These are phyloP conservation scores for Xyrichtys novacula DNA, from an alignment of 2,797 vertebrate species.

Conservation along the genomic window DNA sequence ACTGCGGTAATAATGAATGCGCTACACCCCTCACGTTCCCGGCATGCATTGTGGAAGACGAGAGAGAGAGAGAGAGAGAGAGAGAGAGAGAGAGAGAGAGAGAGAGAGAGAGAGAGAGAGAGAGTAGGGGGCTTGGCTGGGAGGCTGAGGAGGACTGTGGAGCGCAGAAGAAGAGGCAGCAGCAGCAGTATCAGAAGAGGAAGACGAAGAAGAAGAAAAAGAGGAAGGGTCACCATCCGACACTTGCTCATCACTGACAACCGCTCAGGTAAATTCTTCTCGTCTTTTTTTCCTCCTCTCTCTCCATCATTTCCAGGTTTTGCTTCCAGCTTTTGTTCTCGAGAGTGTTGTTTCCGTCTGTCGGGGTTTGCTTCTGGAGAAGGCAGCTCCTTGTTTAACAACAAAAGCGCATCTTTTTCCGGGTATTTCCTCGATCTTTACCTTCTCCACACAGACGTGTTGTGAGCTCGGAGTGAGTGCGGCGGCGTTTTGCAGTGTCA, in stretches of 20 bases:
- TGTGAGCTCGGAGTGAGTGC: neutral
- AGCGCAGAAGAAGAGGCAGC: slow-evolving; percentile 62
- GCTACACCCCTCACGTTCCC: slow-evolving; percentile 74
- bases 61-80: slow-evolving; percentile 34
- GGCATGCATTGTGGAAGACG: slow-evolving; percentile 79
- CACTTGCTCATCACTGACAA: slow-evolving; percentile 32
- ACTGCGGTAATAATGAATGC: slow-evolving; percentile 66
- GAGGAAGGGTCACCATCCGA: slow-evolving; percentile 19
- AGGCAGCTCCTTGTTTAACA: slow-evolving; percentile 5
- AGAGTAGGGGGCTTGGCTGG: slow-evolving; percentile 43
- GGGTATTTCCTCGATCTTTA: neutral
- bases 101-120: slow-evolving; percentile 13
- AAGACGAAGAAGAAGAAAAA: slow-evolving; percentile 20
- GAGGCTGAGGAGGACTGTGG: slow-evolving; percentile 72
- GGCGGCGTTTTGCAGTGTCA: slow-evolving; percentile 9
- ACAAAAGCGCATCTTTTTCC: slow-evolving; percentile 9
- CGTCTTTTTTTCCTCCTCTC: neutral
- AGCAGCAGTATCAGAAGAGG: slow-evolving; percentile 19
- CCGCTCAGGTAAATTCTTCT: slow-evolving; percentile 71
- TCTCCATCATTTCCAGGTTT: neutral
- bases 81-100: slow-evolving; percentile 32
- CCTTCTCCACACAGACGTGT: neutral
- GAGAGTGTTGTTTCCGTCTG: slow-evolving; percentile 13
- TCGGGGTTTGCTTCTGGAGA: slow-evolving; percentile 17
- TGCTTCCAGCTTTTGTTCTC: neutral